Conservation (phyloP, 2,113 vertebrate genomes). For the Hemiscyllium ocellatum region DNA sequence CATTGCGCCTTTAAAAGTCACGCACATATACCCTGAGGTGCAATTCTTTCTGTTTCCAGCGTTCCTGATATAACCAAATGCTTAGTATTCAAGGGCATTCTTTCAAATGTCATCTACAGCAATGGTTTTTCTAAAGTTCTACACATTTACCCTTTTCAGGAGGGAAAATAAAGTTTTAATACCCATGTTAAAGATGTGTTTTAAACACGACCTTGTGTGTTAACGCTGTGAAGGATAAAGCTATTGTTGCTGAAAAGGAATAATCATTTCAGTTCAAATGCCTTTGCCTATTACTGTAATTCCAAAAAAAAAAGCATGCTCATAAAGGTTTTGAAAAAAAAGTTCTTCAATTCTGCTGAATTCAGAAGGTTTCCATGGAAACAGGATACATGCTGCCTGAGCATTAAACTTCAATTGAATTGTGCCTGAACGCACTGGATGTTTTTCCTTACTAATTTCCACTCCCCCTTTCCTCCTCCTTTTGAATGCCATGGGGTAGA, state of each 20-base stretch:
- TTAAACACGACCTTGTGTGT: neutral
- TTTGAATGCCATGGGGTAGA: neutral
- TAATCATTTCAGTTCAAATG: neutral
- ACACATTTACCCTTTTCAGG: neutral
- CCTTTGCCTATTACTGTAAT: neutral
- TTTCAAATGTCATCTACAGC: neutral
- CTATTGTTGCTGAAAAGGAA: neutral
- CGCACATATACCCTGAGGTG: neutral
- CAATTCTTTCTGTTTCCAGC: neutral
- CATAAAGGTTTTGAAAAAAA: neutral
- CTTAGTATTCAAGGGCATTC: neutral
- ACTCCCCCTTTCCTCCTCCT: neutral
- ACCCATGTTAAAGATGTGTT: neutral
- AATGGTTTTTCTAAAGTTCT: neutral
- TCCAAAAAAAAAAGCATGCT: neutral
- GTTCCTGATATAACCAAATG: neutral
- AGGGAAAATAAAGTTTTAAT: neutral
- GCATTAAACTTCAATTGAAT: neutral
- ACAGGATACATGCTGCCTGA: neutral
- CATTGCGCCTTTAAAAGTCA: neutral
- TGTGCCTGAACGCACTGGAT: neutral
- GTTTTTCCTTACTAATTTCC: neutral
- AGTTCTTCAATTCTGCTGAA: neutral
- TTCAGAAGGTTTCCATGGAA: neutral
- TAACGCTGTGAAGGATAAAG: neutral